A percentile compares a stretch with the other conserved stretches of the same genome.
Conservation (phyloP, 2,797 vertebrate species). For the Pangasius larnaudii region DNA sequence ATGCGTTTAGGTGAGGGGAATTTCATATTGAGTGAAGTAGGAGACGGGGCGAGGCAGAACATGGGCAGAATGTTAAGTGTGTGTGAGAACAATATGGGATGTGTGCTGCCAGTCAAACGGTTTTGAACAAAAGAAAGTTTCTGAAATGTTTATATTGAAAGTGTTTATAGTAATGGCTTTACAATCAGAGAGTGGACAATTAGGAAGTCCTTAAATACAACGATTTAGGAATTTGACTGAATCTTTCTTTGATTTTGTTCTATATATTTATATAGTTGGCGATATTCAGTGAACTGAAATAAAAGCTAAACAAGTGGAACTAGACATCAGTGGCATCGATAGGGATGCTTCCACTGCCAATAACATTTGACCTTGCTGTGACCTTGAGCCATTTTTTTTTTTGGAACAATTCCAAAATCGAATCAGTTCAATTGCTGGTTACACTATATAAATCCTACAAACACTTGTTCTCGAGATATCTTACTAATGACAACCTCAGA, state of each 20-base stretch:
- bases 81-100: too few species aligned
- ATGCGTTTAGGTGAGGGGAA: constrained; percentile 8
- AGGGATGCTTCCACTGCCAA: too few species aligned
- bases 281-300: too few species aligned
- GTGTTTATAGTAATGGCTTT: background rate
- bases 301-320: too few species aligned
- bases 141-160: background rate
- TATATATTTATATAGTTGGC: too few species aligned
- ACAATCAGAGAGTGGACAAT: background rate
- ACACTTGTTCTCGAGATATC: background rate
- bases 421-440: background rate
- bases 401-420: background rate
- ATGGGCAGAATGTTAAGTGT: background rate
- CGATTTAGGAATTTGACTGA: background rate
- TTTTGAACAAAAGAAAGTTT: background rate
- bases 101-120: background rate
- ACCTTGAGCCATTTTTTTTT: background rate
- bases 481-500: background rate
- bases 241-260: too few species aligned
- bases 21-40: constrained; percentile 3
- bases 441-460: background rate
- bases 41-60: background rate
- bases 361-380: background rate
- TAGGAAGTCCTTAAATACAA: background rate
- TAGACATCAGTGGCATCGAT: too few species aligned